A percentile compares a stretch with the other conserved stretches of the same genome.
Evolutionary conservation across 1,140 invertebrate genomes (phyloP).

Genomic region (Orussus abietinus): DNA sequence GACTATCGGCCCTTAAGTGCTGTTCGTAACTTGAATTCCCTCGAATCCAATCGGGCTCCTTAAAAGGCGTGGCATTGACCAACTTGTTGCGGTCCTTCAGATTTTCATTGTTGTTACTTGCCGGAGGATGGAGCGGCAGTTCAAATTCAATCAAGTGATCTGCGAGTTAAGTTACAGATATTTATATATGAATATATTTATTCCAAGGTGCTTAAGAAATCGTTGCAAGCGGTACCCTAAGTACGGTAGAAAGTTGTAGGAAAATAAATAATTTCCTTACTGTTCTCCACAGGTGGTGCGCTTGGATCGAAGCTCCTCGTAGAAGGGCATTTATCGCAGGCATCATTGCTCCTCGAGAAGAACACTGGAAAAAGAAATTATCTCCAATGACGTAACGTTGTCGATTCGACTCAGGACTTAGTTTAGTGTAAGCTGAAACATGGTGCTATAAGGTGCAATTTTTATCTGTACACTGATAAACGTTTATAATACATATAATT

Average conservation of each 20-base stretch:
- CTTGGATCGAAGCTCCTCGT: conserved; percentile 14
- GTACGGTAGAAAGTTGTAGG: too few relatives aligned
- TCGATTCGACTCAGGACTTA: too few relatives aligned
- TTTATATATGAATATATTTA: conserved; percentile 4
- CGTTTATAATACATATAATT: too few relatives aligned
- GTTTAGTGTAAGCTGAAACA: too few relatives aligned
- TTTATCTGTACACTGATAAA: too few relatives aligned
- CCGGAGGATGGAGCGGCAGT: conserved; percentile 18
- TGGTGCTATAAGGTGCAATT: not conserved
- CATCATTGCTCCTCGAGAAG: not conserved
- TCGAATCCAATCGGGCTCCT: conserved; percentile 11
- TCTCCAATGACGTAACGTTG: conserved; percentile 1
- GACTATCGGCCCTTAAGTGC: too few relatives aligned
- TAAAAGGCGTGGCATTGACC: conserved; percentile 12
- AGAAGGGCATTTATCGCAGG: conserved; percentile 6
- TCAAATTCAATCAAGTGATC: conserved; percentile 9
- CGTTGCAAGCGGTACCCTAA: not conserved
- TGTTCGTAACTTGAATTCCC: conserved; percentile 14
- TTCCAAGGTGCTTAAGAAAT: not conserved
- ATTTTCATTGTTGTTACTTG: conserved; percentile 12
- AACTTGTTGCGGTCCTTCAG: conserved; percentile 11
- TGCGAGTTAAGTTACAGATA: not conserved
- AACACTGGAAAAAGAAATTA: conserved; percentile 7
- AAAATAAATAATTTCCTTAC: conserved; percentile 5
- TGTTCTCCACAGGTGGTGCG: conserved; percentile 14